phyloP scores from a whole-genome alignment of 23 tunicate species.

The Trididemnum miniatum region DNA sequence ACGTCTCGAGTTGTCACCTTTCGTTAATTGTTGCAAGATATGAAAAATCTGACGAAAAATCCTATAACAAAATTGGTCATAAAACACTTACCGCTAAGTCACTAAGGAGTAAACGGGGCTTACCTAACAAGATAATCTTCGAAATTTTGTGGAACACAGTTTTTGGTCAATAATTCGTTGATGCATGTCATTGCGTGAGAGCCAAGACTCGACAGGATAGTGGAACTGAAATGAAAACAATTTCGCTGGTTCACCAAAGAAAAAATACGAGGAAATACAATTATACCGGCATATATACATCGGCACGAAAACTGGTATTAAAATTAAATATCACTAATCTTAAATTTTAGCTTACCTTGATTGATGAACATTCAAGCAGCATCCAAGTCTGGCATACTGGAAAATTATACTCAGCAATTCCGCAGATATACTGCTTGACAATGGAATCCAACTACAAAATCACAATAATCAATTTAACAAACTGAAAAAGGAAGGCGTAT shows the following conservation, averaged over 20 bases:
- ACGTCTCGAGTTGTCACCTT: slow-evolving; percentile 43
- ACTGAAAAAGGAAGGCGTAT: no score
- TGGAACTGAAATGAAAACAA: background rate
- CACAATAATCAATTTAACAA: no score
- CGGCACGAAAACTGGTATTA: no score
- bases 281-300: no score
- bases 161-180: slow-evolving; percentile 77
- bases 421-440: slow-evolving; percentile 53
- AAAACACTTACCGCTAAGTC: background rate
- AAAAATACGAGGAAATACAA: no score
- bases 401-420: slow-evolving; percentile 61
- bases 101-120: no score
- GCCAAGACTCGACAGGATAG: slow-evolving; percentile 37
- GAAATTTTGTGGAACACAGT: slow-evolving; percentile 82
- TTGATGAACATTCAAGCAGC: slow-evolving; percentile 5
- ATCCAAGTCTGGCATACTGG: slow-evolving; percentile 74
- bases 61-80: slow-evolving; percentile 6
- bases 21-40: slow-evolving; percentile 73
- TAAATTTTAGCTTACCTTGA: no score
- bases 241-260: no score
- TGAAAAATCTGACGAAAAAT: slow-evolving; percentile 81
- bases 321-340: no score
- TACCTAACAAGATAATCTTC: slow-evolving; percentile 76
- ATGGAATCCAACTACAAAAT: slow-evolving; percentile 84
- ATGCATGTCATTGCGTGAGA: slow-evolving; percentile 74